Evolutionary conservation across 2,797 vertebrate genomes (phyloP), one percentile per base, ranked within the genome.

Genomic region (Fratercula arctica): DNA sequence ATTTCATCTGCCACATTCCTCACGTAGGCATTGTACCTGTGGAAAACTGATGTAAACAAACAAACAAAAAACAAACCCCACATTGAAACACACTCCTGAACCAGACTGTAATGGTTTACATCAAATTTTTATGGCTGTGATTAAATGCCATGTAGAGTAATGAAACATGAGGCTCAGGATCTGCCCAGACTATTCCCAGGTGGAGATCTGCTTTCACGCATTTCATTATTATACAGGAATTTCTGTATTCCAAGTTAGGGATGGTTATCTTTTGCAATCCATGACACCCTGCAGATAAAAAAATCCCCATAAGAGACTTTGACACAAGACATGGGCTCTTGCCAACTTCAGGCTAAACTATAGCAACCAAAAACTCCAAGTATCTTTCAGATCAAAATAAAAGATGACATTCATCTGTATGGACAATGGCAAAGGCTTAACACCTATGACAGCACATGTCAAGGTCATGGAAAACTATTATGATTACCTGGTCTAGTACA

Each of bases 281-380:
- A 11, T 3, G 6, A 16, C 24, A 63, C 13, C 25, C 37, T 46
- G 37, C 23, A 64, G 33, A 54, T 24, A 35, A 57, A 46, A 31
- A 31, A 48, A 41, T 17, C 16, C 37, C 28, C 35, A 12, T 0
- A 37, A 33, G 0, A 2, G 33, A 13, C 35, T 53, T 1, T 2
- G 25, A 35, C 17, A 31, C 12, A 57, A 37, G 48, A 25, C 6
- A 1, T 2, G 9, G 33, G n/a, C 41, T 69, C 41, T 39, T 56
- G 11, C 24, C 63, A 79, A 13, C 76, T 31, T 29, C 50, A 78
- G 21, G 54, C 14, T 54, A 16, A 54, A 11, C 39, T 33, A 0
- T 9, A 66, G 35, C 18, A 51, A 24, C 17, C 3, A 0, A 33
- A 29, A 77, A 13, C 12, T 37, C 50, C 13, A 23, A 23, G 12